Percentiles rank a stretch among this genome's conserved stretches.
Evolutionary conservation across 1,140 invertebrate genomes (phyloP).

Genomic region (Oppia nitens): DNA sequence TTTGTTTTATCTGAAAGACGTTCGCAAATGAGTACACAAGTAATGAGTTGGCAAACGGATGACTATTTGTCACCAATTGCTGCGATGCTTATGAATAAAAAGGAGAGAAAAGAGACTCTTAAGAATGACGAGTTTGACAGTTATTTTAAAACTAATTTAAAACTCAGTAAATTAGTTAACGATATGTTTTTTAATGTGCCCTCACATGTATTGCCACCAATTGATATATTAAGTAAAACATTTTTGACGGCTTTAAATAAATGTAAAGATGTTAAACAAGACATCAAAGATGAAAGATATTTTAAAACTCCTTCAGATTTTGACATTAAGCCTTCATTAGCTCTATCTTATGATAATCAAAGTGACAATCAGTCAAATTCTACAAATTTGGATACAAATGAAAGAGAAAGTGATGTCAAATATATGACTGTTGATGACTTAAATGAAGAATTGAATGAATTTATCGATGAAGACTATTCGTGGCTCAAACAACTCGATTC

Average conservation of each 20-base stretch:
- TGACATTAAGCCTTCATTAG: not conserved
- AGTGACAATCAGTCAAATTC: not conserved
- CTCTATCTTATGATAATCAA: not conserved
- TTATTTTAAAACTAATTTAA: not conserved
- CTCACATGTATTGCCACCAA: constrained; percentile 16
- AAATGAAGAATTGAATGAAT: not conserved
- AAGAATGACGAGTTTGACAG: not conserved
- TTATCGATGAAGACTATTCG: not conserved
- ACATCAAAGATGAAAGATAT: not conserved
- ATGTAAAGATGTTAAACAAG: not conserved
- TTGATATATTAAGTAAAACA: constrained; percentile 1
- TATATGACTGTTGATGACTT: not conserved
- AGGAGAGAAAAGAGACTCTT: not conserved
- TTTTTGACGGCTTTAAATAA: constrained; percentile 2
- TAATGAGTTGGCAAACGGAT: not conserved
- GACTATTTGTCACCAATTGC: not conserved
- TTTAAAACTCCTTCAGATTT: not conserved
- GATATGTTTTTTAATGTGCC: constrained; percentile 17
- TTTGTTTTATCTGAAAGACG: not conserved
- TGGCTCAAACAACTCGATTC: no score
- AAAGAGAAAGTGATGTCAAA: not conserved
- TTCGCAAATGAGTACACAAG: not conserved
- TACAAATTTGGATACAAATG: not conserved
- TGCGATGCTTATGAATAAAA: not conserved
- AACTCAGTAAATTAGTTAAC: constrained; percentile 2